These are phyloP conservation scores for Tricholaema leucomelas DNA, from an alignment of 2,113 vertebrate genomes.

Conservation along the genomic window DNA sequence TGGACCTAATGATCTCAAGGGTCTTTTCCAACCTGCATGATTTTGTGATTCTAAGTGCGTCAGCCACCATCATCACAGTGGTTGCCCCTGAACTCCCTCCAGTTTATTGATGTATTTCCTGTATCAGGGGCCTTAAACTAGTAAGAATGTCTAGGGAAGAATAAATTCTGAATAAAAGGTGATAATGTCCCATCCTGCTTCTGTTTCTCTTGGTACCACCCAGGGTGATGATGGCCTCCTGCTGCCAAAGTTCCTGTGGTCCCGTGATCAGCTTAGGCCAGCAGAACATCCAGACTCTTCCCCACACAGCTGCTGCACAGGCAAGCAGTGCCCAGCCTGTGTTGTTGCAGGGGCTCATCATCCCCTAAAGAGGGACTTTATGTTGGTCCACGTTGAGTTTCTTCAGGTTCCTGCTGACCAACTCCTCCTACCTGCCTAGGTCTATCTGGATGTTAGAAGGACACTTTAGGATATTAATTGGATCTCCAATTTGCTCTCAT, in stretches of 20 bases:
- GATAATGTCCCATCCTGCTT: neutral
- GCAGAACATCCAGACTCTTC: neutral
- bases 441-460: neutral
- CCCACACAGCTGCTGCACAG: neutral
- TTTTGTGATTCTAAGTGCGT: neutral
- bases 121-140: neutral
- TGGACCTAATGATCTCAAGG: no score
- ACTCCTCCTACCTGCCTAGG: neutral
- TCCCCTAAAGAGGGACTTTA: neutral
- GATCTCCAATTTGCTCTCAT: neutral
- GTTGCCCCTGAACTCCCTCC: neutral
- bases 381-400: neutral
- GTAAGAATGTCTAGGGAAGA: neutral
- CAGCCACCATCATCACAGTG: rapidly evolving
- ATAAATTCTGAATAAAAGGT: neutral
- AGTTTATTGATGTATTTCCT: neutral
- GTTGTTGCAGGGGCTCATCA: neutral
- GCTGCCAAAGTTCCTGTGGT: neutral
- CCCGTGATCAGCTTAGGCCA: neutral
- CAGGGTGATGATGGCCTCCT: neutral
- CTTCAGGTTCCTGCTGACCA: no score
- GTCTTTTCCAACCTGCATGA: no score
- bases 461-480: neutral
- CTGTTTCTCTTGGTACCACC: neutral
- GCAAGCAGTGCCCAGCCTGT: neutral